These are phyloP conservation scores for Amphimedon queenslandica DNA, from an alignment of 37 sponge, comb jelly and placozoan genomes.

Conservation along the genomic window DNA sequence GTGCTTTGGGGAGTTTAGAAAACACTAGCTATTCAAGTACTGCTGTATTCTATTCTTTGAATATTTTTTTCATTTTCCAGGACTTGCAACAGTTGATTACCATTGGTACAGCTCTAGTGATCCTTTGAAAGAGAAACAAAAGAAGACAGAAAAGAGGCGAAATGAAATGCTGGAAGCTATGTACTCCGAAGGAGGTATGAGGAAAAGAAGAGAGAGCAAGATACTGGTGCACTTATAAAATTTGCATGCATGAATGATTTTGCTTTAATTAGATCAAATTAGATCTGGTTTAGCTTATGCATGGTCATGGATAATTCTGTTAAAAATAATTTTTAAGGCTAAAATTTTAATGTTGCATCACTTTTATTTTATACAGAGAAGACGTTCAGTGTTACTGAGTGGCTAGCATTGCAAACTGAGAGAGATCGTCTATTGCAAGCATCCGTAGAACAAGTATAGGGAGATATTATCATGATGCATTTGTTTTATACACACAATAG, in stretches of 20 bases:
- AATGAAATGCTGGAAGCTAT: slow-evolving; percentile 34
- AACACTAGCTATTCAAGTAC: too few relatives aligned
- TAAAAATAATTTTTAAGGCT: too few relatives aligned
- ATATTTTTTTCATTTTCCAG: too few relatives aligned
- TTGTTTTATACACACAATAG: neutral
- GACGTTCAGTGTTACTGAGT: slow-evolving; percentile 32
- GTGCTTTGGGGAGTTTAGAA: too few relatives aligned
- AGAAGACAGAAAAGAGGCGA: slow-evolving; percentile 18
- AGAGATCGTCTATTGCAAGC: slow-evolving; percentile 40
- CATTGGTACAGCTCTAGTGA: slow-evolving; percentile 15
- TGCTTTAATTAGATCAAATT: too few relatives aligned
- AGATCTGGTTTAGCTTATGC: too few relatives aligned
- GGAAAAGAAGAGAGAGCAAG: neutral
- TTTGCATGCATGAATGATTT: too few relatives aligned
- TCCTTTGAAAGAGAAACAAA: slow-evolving; percentile 11
- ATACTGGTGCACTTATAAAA: too few relatives aligned
- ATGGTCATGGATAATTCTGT: too few relatives aligned
- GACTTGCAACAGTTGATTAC: too few relatives aligned
- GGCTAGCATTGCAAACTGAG: slow-evolving; percentile 49
- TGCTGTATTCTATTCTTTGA: too few relatives aligned
- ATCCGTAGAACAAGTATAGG: slow-evolving; percentile 30
- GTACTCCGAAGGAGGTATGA: slow-evolving; percentile 35
- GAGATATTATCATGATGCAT: neutral
- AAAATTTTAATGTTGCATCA: too few relatives aligned
- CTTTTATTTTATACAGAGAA: slow-evolving; percentile 15